Conservation (phyloP, 2,797 vertebrate species). For the Pristis pectinata region DNA sequence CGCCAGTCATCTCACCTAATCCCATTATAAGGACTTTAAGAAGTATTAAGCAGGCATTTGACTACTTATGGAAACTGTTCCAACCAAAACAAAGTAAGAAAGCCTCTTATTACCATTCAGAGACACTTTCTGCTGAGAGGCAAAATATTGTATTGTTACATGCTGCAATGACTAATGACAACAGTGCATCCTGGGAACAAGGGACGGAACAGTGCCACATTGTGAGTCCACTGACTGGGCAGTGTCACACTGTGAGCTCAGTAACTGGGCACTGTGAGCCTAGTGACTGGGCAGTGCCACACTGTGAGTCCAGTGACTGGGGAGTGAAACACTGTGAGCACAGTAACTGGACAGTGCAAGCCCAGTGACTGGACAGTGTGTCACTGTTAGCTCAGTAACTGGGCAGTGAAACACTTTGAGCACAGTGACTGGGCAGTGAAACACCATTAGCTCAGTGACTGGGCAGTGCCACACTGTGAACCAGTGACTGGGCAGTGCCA, state of each 20-base stretch:
- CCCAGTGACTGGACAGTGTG: neutral
- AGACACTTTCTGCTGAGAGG: neutral
- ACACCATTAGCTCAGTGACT: neutral
- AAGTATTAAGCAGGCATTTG: constrained; percentile 60
- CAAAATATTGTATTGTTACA: neutral
- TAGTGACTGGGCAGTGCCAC: neutral
- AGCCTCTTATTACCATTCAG: constrained; percentile 49
- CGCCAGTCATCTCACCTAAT: constrained; percentile 54
- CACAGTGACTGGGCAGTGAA: no score
- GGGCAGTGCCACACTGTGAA: neutral
- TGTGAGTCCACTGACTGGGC: no score
- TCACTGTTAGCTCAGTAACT: no score
- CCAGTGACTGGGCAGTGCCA: neutral
- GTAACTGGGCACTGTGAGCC: neutral
- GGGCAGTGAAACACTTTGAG: neutral
- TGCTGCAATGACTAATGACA: neutral
- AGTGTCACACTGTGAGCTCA: neutral
- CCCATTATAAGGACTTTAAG: constrained; percentile 54
- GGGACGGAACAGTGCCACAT: neutral
- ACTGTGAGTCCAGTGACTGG: neutral
- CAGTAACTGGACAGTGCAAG: neutral
- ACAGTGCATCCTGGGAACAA: neutral
- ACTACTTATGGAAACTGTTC: constrained; percentile 54
- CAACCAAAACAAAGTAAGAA: constrained; percentile 55
- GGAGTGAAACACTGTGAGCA: neutral